Conservation (phyloP, 2,797 vertebrate species). For the Megaceryle alcyon region DNA sequence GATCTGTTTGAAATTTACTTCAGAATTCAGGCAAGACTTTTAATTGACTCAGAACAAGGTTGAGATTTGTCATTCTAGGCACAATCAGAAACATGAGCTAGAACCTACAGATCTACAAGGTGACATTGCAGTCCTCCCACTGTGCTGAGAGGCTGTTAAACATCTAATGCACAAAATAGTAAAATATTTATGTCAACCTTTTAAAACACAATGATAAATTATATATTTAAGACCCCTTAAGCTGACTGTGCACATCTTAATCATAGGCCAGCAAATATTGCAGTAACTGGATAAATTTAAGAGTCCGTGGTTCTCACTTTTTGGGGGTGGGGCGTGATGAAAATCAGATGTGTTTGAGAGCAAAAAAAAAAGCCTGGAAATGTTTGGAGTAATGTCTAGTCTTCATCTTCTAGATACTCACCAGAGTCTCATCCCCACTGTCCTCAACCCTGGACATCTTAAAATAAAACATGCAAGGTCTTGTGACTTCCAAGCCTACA, state of each 20-base stretch:
- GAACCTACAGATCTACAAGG: not conserved
- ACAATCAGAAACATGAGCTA: not conserved
- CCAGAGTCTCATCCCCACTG: not conserved
- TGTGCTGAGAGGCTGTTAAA: not conserved
- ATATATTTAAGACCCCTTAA: not conserved
- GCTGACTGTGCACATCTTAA: not conserved
- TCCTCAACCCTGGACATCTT: not conserved
- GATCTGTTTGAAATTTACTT: not conserved
- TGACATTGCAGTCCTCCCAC: not conserved
- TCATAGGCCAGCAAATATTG: not conserved
- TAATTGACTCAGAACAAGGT: not conserved
- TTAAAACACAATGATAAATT: not conserved
- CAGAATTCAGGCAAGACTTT: not conserved
- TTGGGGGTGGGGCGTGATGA: rapidly evolving
- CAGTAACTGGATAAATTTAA: not conserved
- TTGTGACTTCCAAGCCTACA: not conserved
- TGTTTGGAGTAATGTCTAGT: not conserved
- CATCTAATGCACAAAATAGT: not conserved
- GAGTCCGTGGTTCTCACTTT: not conserved
- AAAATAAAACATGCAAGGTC: not conserved
- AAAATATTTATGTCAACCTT: conserved; percentile 25
- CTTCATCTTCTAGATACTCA: not conserved
- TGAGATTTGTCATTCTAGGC: not conserved
- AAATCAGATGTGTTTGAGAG: not conserved
- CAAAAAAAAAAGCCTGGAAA: not conserved